These are phyloP conservation scores for Lasioglossum baleicum DNA, from an alignment of 1,140 invertebrate genomes.

Conservation along the genomic window DNA sequence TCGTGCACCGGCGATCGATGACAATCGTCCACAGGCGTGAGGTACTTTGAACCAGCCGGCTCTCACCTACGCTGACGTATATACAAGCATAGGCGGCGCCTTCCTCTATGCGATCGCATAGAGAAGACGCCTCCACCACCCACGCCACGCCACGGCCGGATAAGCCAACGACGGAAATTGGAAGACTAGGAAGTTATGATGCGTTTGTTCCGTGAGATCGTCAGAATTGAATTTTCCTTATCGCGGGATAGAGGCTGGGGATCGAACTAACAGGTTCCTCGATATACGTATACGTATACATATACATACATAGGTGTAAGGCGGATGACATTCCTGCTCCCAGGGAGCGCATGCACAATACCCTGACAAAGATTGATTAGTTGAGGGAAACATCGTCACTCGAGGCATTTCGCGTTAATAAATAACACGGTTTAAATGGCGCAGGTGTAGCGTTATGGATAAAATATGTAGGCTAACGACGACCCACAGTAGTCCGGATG, in stretches of 20 bases:
- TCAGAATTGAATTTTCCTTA: slow-evolving; percentile 42
- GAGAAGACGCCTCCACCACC: not conserved
- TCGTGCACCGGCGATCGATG: slow-evolving; percentile 49
- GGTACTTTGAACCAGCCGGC: slow-evolving; percentile 44
- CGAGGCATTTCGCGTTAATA: no score
- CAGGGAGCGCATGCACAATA: no score
- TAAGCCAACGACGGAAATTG: slow-evolving; percentile 48
- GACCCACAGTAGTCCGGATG: no score
- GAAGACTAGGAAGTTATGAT: slow-evolving; percentile 29
- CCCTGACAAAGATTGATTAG: no score
- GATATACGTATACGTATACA: not conserved
- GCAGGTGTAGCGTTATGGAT: no score
- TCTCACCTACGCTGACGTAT: slow-evolving; percentile 30
- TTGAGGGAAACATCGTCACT: no score
- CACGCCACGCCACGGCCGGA: not conserved
- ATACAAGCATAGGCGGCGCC: slow-evolving; percentile 21
- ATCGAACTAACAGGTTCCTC: slow-evolving; percentile 3
- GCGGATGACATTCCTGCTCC: no score
- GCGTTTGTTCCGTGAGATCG: slow-evolving; percentile 38
- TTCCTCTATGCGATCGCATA: not conserved
- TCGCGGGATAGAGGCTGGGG: not conserved
- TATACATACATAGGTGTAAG: no score
- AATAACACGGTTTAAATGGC: no score
- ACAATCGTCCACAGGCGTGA: slow-evolving; percentile 52
- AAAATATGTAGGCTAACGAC: no score